Conservation (phyloP, 2,797 vertebrate genomes). For the Cynodonichthys magdalenae region DNA sequence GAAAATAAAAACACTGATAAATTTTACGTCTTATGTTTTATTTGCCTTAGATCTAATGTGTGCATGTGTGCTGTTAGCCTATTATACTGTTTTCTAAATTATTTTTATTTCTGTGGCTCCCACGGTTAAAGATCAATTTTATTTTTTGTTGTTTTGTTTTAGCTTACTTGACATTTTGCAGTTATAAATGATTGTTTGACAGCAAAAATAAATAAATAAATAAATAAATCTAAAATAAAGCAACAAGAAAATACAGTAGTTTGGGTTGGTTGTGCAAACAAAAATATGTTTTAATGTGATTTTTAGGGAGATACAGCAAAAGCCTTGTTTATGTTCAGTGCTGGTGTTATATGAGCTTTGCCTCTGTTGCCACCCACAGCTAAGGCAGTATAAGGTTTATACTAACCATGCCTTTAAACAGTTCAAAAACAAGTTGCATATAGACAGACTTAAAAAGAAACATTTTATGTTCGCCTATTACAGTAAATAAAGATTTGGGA, state of each 20-base stretch:
- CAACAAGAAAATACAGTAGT: not conserved
- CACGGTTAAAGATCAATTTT: no score
- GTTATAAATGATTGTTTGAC: no score
- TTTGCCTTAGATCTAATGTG: no score
- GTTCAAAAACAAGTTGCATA: not conserved
- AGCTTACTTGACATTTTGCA: no score
- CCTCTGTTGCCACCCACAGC: constrained; percentile 12
- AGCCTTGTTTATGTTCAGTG: not conserved
- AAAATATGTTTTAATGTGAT: not conserved
- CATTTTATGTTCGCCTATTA: not conserved
- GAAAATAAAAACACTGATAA: no score
- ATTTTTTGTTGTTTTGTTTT: no score
- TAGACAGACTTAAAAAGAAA: not conserved
- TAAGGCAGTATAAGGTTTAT: not conserved
- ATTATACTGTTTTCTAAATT: no score
- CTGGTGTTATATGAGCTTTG: not conserved
- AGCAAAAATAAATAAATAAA: no score
- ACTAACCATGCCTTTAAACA: not conserved
- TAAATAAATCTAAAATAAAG: not conserved
- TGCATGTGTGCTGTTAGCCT: no score
- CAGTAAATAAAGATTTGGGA: not conserved
- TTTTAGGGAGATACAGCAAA: not conserved
- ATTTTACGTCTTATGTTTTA: no score
- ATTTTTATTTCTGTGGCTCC: no score
- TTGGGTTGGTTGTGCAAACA: no score